Evolutionary conservation across 2,113 vertebrate species (phyloP).

Genomic region (Brachyhypopomus occidentalis): DNA sequence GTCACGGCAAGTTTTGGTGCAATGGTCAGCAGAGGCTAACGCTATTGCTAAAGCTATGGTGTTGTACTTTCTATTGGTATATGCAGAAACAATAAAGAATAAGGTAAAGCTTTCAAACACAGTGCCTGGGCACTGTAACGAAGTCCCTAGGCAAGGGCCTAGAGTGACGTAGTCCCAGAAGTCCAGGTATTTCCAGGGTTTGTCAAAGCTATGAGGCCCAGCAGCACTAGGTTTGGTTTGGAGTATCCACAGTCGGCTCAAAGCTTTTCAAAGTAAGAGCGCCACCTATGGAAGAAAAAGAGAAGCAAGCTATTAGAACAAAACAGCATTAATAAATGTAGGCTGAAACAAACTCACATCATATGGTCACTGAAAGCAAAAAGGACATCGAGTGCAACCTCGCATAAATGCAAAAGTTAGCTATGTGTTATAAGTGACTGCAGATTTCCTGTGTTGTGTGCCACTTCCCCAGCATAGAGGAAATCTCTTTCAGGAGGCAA

Average conservation of each 20-base stretch:
- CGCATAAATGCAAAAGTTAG: constrained; percentile 45
- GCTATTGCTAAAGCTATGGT: constrained; percentile 65
- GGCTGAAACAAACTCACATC: constrained; percentile 50
- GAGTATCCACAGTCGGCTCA: constrained; percentile 66
- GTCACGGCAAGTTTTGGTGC: constrained; percentile 71
- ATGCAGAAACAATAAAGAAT: constrained; percentile 57
- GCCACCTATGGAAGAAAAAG: constrained; percentile 66
- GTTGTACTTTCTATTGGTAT: constrained; percentile 50
- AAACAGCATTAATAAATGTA: not conserved
- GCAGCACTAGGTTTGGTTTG: constrained; percentile 60
- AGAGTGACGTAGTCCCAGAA: constrained; percentile 72
- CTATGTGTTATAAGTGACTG: constrained; percentile 48
- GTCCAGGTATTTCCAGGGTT: constrained; percentile 77
- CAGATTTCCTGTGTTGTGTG: constrained; percentile 50
- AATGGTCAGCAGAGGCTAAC: constrained; percentile 63
- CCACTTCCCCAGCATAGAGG: constrained; percentile 57
- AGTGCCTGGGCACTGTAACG: constrained; percentile 69
- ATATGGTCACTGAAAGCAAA: constrained; percentile 47
- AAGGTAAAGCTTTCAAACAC: constrained; percentile 73
- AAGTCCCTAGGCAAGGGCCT: constrained; percentile 60
- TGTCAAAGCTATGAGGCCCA: constrained; percentile 68
- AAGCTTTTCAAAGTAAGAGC: constrained; percentile 56
- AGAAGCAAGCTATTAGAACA: constrained; percentile 38
- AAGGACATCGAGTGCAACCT: not conserved
- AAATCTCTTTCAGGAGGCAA: constrained; percentile 64